Base-by-base conservation (phyloP, 2,113 vertebrate species). In the Synchiropus splendidus region DNA sequence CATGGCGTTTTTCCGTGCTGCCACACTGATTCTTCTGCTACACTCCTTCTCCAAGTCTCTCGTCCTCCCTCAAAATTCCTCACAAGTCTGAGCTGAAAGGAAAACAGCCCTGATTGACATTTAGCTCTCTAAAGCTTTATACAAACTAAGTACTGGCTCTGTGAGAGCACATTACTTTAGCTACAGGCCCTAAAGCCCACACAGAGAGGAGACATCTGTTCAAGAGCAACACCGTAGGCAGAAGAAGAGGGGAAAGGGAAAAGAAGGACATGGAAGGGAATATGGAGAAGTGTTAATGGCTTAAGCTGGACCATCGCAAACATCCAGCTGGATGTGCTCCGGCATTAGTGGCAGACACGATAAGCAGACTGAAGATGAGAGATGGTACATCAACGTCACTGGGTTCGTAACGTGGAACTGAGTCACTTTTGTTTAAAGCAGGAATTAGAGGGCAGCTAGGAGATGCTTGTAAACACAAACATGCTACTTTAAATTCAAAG, bases 101-200 rank as follows among this genome's bases (percentile, higher is more conserved):
- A 74, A 81, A 78, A 80, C 71, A 76, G 59, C 37, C 62, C 51
- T 81, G 85, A 86, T 67, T 83, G 83, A 82, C 82, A 83, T 73
- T 65, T 72, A 72, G 73, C 64, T 70, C 69, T 76, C 62, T 61
- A 66, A 70, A 57, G 72, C 65, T 72, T 80, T 68, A 69, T 73
- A 68, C 67, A 68, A 81, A 71, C 62, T 32, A 49, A 62, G 70
- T 54, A 42, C 47, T 60, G 39, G 53, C 58, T 67, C 58, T 72
- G 70, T 73, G 63, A 79, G 66, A 78, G 67, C 39, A 66, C 63
- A 84, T 79, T 75, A 78, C 75, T 79, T 67, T 53, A 72, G 70
- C 62, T 75, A 72, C 61, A 68, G 68, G 77, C 58, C 61, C 65
- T 62, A 70, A 73, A 72, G 58, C 58, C 67, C 47, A 60, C 55